phyloP scores from a whole-genome alignment of 2,113 vertebrate genomes.

The Sturnus vulgaris region DNA sequence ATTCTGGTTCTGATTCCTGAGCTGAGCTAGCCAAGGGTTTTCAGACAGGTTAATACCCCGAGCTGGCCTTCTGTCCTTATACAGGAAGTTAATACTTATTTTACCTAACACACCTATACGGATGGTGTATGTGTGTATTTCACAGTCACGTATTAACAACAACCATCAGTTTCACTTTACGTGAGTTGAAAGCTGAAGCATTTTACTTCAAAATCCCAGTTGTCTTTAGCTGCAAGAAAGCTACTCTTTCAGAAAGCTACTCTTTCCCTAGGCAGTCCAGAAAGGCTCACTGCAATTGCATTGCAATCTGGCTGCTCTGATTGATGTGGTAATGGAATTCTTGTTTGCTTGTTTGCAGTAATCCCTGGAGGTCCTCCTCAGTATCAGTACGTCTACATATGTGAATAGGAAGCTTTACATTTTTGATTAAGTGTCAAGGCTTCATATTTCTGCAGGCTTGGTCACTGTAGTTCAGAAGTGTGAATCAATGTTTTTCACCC shows the following conservation, averaged over 20 bases:
- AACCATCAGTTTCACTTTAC: not conserved
- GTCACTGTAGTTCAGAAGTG: not conserved
- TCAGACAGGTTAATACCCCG: not conserved
- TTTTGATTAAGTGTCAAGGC: not conserved
- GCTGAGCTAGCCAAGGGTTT: not conserved
- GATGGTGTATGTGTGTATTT: not conserved
- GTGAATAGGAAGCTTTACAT: not conserved
- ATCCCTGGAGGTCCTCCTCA: not conserved
- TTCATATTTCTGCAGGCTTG: not conserved
- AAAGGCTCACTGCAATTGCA: not conserved
- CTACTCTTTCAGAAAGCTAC: not conserved
- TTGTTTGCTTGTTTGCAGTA: not conserved
- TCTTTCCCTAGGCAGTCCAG: not conserved
- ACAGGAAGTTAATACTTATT: not conserved
- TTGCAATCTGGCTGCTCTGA: not conserved
- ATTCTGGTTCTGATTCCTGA: not conserved
- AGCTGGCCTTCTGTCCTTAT: not conserved
- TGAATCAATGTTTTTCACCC: not conserved
- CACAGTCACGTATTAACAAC: not conserved
- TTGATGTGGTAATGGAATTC: constrained; percentile 1
- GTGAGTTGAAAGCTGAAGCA: not conserved
- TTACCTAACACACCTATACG: not conserved
- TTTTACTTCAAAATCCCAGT: not conserved
- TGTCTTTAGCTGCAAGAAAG: not conserved
- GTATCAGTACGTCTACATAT: not conserved